These are phyloP conservation scores for Glossophaga mutica DNA, from an alignment of 2,797 vertebrate species.

Conservation along the genomic window DNA sequence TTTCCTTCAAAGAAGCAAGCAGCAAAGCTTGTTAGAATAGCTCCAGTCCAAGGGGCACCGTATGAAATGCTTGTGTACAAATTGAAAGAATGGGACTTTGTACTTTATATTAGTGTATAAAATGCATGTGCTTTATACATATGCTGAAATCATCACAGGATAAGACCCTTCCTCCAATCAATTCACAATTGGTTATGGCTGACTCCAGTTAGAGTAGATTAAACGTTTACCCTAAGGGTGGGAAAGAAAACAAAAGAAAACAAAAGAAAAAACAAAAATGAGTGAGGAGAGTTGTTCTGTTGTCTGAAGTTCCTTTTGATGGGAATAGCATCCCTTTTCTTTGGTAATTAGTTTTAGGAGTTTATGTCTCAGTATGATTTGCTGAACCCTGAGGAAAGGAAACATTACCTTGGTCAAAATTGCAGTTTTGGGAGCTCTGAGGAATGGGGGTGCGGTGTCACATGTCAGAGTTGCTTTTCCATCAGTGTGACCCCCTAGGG, in stretches of 20 bases:
- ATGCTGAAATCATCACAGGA: not conserved
- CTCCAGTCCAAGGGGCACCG: not conserved
- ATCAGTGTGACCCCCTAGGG: not conserved
- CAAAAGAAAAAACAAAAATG: not conserved
- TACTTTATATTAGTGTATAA: not conserved
- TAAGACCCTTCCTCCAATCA: not conserved
- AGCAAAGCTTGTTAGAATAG: not conserved
- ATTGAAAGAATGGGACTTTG: not conserved
- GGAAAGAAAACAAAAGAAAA: not conserved
- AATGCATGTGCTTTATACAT: not conserved
- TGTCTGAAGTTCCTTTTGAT: not conserved
- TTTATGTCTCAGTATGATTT: not conserved
- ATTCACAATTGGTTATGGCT: not conserved
- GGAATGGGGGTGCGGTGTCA: not conserved
- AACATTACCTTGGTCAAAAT: not conserved
- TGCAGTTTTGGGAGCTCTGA: not conserved
- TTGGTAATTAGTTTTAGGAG: not conserved
- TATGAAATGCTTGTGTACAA: not conserved
- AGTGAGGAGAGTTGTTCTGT: fast-evolving
- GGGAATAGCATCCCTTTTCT: not conserved
- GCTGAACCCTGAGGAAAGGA: not conserved
- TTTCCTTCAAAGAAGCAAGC: not conserved
- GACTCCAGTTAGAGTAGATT: not conserved
- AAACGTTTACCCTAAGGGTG: not conserved
- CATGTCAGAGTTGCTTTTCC: not conserved